Conservation (phyloP, 2,888 invertebrate genomes). For the Anagyrus pseudococci region DNA sequence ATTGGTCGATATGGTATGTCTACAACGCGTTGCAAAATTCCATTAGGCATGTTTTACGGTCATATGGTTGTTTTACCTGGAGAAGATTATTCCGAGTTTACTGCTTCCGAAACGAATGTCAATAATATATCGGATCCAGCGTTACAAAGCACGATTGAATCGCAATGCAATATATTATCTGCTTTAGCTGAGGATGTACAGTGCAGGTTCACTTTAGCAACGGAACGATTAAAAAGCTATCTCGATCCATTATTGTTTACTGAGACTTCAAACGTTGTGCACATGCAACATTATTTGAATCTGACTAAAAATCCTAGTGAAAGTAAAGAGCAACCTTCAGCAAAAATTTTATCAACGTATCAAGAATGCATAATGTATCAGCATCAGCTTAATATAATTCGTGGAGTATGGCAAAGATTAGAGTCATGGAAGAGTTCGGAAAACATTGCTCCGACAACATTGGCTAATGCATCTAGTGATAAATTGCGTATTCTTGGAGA, state of each 20-base stretch:
- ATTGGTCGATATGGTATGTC: conserved; percentile 93
- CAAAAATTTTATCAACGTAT: conserved; percentile 67
- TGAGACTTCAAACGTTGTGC: conserved; percentile 82
- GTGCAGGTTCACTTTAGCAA: conserved; percentile 80
- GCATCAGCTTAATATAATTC: conserved; percentile 85
- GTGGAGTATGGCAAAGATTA: conserved; percentile 76
- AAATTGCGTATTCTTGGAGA: conserved; percentile 84
- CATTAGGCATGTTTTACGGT: conserved; percentile 92
- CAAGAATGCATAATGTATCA: conserved; percentile 87
- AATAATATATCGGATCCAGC: conserved; percentile 50
- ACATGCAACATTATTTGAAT: conserved; percentile 81
- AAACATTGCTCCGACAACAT: conserved; percentile 61
- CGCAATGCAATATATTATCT: conserved; percentile 71
- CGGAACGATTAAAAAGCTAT: conserved; percentile 81
- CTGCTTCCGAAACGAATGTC: conserved; percentile 48
- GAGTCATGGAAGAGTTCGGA: conserved; percentile 65
- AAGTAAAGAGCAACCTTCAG: conserved; percentile 68
- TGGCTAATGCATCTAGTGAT: conserved; percentile 77
- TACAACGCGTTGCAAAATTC: conserved; percentile 87
- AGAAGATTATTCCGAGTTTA: conserved; percentile 62
- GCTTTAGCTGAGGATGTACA: conserved; percentile 81
- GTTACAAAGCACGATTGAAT: conserved; percentile 60
- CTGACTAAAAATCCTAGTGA: conserved; percentile 65
- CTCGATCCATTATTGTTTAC: conserved; percentile 79
- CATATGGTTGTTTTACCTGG: conserved; percentile 78